Percentiles rank a stretch among this genome's conserved stretches.
phyloP scores from a whole-genome alignment of 2,797 vertebrate species.

The Argentina silus region DNA sequence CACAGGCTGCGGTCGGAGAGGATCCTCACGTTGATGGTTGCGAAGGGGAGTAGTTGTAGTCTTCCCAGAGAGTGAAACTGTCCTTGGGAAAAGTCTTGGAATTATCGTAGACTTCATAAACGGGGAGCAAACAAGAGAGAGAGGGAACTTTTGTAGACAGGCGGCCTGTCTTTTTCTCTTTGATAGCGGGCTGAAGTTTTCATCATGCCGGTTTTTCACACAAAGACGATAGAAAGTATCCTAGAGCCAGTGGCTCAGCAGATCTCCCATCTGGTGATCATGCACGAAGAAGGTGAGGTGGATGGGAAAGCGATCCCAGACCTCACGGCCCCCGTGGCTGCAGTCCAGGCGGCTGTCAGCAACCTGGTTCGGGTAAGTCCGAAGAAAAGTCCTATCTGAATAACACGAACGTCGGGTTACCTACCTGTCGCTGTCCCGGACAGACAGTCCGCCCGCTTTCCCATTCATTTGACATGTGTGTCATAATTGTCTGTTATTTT shows the following conservation, averaged over 20 bases:
- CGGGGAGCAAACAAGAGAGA: slow-evolving; percentile 14
- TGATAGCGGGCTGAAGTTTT: slow-evolving; percentile 57
- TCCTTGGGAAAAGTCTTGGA: slow-evolving; percentile 42
- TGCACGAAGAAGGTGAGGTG: slow-evolving; percentile 99
- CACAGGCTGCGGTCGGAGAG: slow-evolving; percentile 31
- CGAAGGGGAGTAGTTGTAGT: slow-evolving; percentile 58
- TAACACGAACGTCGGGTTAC: slow-evolving; percentile 77
- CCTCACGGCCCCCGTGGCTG: slow-evolving; percentile 90
- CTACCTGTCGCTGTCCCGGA: slow-evolving; percentile 74
- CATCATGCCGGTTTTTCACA: slow-evolving; percentile 98
- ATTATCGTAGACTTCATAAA: slow-evolving; percentile 22
- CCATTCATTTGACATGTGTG: slow-evolving; percentile 58
- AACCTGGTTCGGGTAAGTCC: slow-evolving; percentile 94
- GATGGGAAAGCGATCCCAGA: slow-evolving; percentile 98
- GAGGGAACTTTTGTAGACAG: slow-evolving; percentile 31
- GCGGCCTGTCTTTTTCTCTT: slow-evolving; percentile 34
- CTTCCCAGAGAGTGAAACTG: slow-evolving; percentile 52
- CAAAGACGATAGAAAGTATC: slow-evolving; percentile 98
- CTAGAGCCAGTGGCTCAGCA: slow-evolving; percentile 99
- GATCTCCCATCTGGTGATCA: slow-evolving; percentile 99
- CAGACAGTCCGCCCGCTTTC: slow-evolving; percentile 21
- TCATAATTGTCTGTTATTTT: background rate
- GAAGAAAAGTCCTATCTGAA: background rate
- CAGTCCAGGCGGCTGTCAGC: slow-evolving; percentile 97
- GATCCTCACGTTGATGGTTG: slow-evolving; percentile 60